Conservation (phyloP, 2,888 invertebrate species). For the Andrena fulva region DNA sequence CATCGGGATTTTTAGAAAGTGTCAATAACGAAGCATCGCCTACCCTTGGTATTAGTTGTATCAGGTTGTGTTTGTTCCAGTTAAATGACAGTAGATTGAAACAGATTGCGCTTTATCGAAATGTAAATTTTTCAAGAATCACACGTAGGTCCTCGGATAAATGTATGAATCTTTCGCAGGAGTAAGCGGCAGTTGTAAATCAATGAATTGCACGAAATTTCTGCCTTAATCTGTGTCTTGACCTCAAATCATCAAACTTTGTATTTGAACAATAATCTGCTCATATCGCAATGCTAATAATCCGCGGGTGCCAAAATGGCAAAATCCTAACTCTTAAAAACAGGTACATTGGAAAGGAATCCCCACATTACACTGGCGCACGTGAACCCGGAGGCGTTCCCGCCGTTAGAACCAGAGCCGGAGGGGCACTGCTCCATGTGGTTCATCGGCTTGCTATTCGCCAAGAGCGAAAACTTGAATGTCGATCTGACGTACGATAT, state of each 20-base stretch:
- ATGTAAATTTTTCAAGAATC: slow-evolving; percentile 19
- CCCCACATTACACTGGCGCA: slow-evolving; percentile 96
- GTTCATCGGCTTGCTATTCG: slow-evolving; percentile 98
- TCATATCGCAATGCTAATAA: slow-evolving; percentile 63
- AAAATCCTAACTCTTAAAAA: slow-evolving; percentile 79
- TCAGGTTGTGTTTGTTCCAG: slow-evolving; percentile 39
- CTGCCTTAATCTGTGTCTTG: slow-evolving; percentile 59
- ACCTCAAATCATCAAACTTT: slow-evolving; percentile 40
- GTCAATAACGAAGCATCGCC: background rate
- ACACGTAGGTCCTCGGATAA: slow-evolving; percentile 33
- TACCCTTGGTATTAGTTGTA: slow-evolving; percentile 10
- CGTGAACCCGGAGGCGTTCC: slow-evolving; percentile 96
- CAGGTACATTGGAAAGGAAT: slow-evolving; percentile 95
- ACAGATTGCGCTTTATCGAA: slow-evolving; percentile 39
- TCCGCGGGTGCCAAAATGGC: slow-evolving; percentile 72
- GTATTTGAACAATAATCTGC: slow-evolving; percentile 38
- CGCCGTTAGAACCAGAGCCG: slow-evolving; percentile 86
- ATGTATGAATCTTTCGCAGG: slow-evolving; percentile 35
- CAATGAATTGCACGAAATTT: slow-evolving; percentile 31
- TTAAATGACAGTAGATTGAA: slow-evolving; percentile 59
- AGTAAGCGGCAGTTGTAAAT: slow-evolving; percentile 42
- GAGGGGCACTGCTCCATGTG: slow-evolving; percentile 94
- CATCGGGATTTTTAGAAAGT: slow-evolving; percentile 8
- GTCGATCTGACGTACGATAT: slow-evolving; percentile 98
- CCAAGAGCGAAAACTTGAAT: slow-evolving; percentile 94